Percentiles rank a stretch among this genome's conserved stretches.
phyloP scores from a whole-genome alignment of 1,140 invertebrate species.

The Drosophila kurseongensis region DNA sequence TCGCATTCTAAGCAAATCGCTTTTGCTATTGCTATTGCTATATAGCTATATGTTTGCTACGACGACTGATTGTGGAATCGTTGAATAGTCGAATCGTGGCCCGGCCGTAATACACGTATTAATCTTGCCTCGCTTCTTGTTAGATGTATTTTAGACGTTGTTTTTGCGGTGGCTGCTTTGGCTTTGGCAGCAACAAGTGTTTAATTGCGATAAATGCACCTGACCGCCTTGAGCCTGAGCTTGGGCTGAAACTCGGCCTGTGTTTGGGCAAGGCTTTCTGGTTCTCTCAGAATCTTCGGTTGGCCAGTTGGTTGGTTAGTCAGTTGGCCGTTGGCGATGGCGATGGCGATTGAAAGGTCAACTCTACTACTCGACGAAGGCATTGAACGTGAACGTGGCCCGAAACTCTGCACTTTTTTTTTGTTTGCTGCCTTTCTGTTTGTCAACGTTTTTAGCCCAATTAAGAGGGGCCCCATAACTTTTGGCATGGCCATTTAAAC shows the following conservation, averaged over 20 bases:
- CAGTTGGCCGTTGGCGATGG: not conserved
- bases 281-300: conserved; percentile 38
- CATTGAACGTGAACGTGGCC: conserved; percentile 49
- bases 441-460: conserved; percentile 39
- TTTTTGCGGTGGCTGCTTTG: conserved; percentile 49
- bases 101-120: conserved; percentile 54
- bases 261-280: conserved; percentile 55
- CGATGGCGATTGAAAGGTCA: conserved; percentile 35
- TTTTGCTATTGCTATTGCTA: not conserved
- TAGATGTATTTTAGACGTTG: conserved; percentile 56
- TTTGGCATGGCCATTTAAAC: conserved; percentile 23
- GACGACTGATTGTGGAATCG: conserved; percentile 32
- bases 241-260: conserved; percentile 18
- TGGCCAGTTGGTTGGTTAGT: not conserved
- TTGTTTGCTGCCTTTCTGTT: conserved; percentile 4
- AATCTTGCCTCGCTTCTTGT: conserved; percentile 60
- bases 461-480: conserved; percentile 38
- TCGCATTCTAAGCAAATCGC: conserved; percentile 67
- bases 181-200: conserved; percentile 73
- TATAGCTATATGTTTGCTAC: not conserved
- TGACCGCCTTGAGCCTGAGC: conserved; percentile 72
- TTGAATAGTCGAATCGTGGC: conserved; percentile 53
- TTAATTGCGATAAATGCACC: conserved; percentile 83
- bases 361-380: conserved; percentile 5
- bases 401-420: conserved; percentile 17